Base-by-base conservation (phyloP, 1,140 invertebrate species). In the Bilobella aurantiaca region DNA sequence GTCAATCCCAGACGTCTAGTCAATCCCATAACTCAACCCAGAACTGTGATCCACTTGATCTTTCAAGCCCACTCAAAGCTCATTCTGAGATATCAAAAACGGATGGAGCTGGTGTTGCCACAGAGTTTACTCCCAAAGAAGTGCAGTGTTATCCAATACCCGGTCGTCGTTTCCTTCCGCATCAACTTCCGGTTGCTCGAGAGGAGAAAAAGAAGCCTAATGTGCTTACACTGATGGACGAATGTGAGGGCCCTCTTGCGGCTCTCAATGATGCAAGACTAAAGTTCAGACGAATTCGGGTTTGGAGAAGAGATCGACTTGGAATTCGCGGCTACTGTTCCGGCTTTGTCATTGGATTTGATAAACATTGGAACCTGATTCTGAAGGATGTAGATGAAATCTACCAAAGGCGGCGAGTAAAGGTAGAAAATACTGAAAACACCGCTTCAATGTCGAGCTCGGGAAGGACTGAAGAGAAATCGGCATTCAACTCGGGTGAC, bases 341-440 rank as follows among this genome's bases (percentile, higher is more conserved):
- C 62, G 94, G 89, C 1, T 88, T 83, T 72, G 77, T 97, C 29
- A 82, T 87, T 21, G 89, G 90, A 5, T 98, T 94, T 77, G 94
- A 98, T 78, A 95, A 93, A 76, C 90, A 95, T 75, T 95, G 91
- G 87, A 98, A 98, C 79, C 77, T 98, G 64, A 87, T 89, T 5
- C 77, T 98, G 32, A 82, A 83, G 46, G 90, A 96, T 78, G 92
- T 93, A 1, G 82, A 87, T 58, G 93, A 97, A 79, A 78, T 85
- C 2, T 96, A 87, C 85, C 84, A 80, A n/a, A 80, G 87, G 58
- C 12, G 23, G 25, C 8, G 49, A 16, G 49, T 5, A 14, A 5
- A 14, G 14, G 5, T 5, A 8, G 21, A 23, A 23, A 73, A 75
- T 68, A 67, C 58, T 58, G 27, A 63, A 37, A 31, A 69, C 68